Base-by-base conservation (phyloP, 2,888 invertebrate species). In the Drosophila meridiana region DNA sequence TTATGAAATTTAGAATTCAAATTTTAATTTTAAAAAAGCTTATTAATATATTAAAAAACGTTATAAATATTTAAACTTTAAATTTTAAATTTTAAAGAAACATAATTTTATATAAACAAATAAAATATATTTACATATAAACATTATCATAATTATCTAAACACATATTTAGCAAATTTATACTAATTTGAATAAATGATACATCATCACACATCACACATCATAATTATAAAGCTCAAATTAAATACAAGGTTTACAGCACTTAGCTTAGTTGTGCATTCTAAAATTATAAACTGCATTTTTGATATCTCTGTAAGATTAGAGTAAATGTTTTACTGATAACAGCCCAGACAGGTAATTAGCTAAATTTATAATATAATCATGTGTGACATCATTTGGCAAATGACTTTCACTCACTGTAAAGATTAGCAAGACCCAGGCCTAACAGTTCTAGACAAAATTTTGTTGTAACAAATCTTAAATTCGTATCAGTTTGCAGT, bases 401-500 rank as follows among this genome's bases (percentile, higher is more conserved):
- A 40, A 1, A n/a, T 30, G 55, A 55, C 28, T 52, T 34, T 52
- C 20, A 52, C 34, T 28, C 38, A 28, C 38, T 55, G 3, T 4
- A 14, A n/a, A 50, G 48, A 14, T 48, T 30, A n/a, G 11, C 2
- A 26, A 26, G 20, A 26, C 20, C 2, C 43, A 8, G n/a, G 0
- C 3, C 20, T 20, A 20, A n/a, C 8, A n/a, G 7, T 14, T 45
- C 26, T 8, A 14, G 14, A 8, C 14, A 14, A n/a, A n/a, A n/a
- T 50, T 32, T 4, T 1, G 13, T 38, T 28, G 0, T 14, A 14
- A 13, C 13, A 20, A 38, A 55, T 38, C 36, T 38, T 28, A 14
- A 38, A 61, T 34, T 32, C 50, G 28, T 28, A 42, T 42, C 11
- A 43, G 30, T 47, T 48, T 42, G 59, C 72, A 69, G 73, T 65